These are phyloP conservation scores for Zoanthus sociatus DNA, from an alignment of 92 coral and sea anemone species.

Conservation along the genomic window DNA sequence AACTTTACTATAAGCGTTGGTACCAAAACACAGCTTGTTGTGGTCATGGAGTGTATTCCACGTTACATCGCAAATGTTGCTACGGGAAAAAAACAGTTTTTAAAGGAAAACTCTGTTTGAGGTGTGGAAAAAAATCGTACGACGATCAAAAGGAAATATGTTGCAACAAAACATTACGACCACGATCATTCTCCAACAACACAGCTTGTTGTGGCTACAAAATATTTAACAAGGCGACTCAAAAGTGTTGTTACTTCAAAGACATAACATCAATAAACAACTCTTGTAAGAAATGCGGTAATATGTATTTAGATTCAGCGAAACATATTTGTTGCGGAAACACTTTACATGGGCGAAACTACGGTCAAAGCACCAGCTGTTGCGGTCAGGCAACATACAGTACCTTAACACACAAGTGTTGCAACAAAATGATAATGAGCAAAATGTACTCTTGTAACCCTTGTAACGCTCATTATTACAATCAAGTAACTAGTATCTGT, in stretches of 20 bases:
- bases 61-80: too few species aligned
- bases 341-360: not conserved
- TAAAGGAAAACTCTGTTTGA: too few species aligned
- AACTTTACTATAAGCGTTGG: too few species aligned
- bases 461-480: slow-evolving; percentile 20
- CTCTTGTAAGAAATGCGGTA: not conserved
- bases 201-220: slow-evolving; percentile 33
- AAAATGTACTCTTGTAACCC: not conserved
- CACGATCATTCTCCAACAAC: not conserved
- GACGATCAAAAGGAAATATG: not conserved
- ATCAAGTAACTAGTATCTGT: slow-evolving; percentile 12
- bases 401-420: slow-evolving; percentile 16
- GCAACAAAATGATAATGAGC: not conserved
- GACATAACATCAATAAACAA: not conserved
- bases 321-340: slow-evolving; percentile 12
- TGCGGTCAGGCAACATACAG: slow-evolving; percentile 13
- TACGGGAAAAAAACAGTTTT: too few species aligned
- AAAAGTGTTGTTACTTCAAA: not conserved
- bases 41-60: not conserved
- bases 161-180: not conserved
- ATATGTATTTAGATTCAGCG: not conserved
- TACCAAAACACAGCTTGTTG: slow-evolving; percentile 22
- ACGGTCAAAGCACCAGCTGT: slow-evolving; percentile 10
- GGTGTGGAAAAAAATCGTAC: not conserved
- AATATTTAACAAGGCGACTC: not conserved